Base-by-base conservation (phyloP, 1,140 invertebrate genomes). In the Eriosoma lanigerum region DNA sequence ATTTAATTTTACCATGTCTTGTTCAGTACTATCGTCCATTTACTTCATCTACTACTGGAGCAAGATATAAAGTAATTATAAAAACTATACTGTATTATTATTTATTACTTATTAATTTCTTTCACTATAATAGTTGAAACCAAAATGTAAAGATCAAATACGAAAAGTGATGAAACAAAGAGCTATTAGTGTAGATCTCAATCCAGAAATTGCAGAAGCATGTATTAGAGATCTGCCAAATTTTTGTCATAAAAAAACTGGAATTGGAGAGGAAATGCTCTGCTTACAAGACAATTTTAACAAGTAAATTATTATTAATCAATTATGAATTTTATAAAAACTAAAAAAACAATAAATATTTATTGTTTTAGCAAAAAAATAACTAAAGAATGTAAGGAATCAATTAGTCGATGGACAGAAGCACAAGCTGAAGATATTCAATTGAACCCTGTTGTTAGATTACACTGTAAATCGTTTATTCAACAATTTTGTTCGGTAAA, bases 201-300 rank as follows among this genome's bases (percentile, higher is more conserved):
- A 96, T 82, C 97, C 97, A 12, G 93, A 97, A 87, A 92, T 99
- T 81, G 96, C 98, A 87, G 92, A 94, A 84, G 89, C 88, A 54
- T 99, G 98, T 85, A 86, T 98, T 1, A 89, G 91, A 82, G 95
- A 98, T 84, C 88, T 99, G 3, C 92, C 93, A 0, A 88, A 88
- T 75, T 89, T 90, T 83, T 99, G 98, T 85, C 92, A 91, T 70
- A 92, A 94, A 73, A 92, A 94, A 85, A 93, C 91, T 32, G 90
- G 90, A 78, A 93, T 92, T 86, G 94, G 93, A 66, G 93, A 94
- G 87, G 94, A 96, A 88, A 93, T 98, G 88, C 85, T 91, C 62
- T 99, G 98, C 86, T 88, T 99, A 19, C 97, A 99, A 87, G 92
- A 93, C 81, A 93, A 97, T 85, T 89, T 97, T 66, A 94, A 97